Evolutionary conservation across 2,113 vertebrate species (phyloP).

Genomic region (Microcebus murinus): DNA sequence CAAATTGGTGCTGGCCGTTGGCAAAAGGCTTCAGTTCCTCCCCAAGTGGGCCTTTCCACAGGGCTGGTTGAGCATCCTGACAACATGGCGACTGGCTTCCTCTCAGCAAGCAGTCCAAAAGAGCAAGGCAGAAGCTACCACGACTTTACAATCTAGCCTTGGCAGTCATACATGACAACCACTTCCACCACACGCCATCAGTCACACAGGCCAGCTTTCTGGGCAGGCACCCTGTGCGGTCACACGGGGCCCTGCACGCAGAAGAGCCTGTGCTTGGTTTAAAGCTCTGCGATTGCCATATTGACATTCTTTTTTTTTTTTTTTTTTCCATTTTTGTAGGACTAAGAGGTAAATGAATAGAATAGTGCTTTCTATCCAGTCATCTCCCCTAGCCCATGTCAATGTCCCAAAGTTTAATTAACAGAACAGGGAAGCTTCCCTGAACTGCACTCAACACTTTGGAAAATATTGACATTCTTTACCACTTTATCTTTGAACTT

Average conservation of each 20-base stretch:
- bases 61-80: neutral
- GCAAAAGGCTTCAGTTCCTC: neutral
- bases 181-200: too few species aligned
- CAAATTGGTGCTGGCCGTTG: fast-evolving
- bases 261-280: neutral
- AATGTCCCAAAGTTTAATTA: too few species aligned
- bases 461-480: neutral
- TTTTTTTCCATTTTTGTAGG: too few species aligned
- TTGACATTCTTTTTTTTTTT: neutral
- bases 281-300: neutral
- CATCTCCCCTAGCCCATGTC: too few species aligned
- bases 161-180: neutral
- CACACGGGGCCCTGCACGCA: neutral
- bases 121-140: neutral
- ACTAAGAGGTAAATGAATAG: too few species aligned
- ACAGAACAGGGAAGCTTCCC: too few species aligned
- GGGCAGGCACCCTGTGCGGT: neutral
- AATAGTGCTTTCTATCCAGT: too few species aligned
- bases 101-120: neutral
- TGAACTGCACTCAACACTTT: too few species aligned
- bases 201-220: neutral
- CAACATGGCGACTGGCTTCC: neutral
- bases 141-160: neutral
- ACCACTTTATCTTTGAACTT: neutral
- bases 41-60: neutral